These are phyloP conservation scores for Protophormia terraenovae DNA, from an alignment of 2,888 invertebrate species.

Conservation along the genomic window DNA sequence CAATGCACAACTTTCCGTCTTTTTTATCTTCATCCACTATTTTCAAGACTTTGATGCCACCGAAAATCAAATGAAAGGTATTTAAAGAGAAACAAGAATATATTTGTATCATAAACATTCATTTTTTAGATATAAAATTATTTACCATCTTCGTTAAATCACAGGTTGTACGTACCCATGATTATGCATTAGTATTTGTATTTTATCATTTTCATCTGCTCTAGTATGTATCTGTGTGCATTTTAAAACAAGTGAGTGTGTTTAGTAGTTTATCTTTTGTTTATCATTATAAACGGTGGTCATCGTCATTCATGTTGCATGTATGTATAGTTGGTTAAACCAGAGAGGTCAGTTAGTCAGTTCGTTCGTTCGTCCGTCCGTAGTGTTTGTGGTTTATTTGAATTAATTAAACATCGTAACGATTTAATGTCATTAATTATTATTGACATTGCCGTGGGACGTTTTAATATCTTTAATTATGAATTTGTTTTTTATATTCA, in stretches of 20 bases:
- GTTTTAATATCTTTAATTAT: conserved; percentile 60
- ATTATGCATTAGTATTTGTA: not conserved
- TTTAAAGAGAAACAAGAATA: not conserved
- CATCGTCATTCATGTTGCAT: conserved; percentile 3
- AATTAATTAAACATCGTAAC: conserved; percentile 61
- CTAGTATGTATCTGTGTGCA: not conserved
- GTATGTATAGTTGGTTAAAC: not conserved
- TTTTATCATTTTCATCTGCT: conserved; percentile 28
- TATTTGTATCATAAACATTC: not conserved
- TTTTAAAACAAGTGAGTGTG: not conserved
- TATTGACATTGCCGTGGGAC: conserved; percentile 56
- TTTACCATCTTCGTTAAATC: not conserved
- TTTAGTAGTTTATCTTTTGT: conserved; percentile 23
- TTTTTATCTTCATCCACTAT: not conserved
- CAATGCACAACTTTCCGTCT: not conserved
- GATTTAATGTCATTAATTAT: conserved; percentile 61
- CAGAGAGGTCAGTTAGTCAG: not conserved
- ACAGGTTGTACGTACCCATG: not conserved
- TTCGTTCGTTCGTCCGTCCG: not conserved
- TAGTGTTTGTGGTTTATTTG: conserved; percentile 31
- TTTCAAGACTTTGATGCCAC: conserved; percentile 34
- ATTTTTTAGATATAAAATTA: not conserved
- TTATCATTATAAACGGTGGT: conserved; percentile 36
- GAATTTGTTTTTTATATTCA: conserved; percentile 25
- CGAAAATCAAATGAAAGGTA: not conserved